These are phyloP conservation scores for Drosophila anomalata DNA, from an alignment of 2,888 invertebrate species.

Conservation along the genomic window DNA sequence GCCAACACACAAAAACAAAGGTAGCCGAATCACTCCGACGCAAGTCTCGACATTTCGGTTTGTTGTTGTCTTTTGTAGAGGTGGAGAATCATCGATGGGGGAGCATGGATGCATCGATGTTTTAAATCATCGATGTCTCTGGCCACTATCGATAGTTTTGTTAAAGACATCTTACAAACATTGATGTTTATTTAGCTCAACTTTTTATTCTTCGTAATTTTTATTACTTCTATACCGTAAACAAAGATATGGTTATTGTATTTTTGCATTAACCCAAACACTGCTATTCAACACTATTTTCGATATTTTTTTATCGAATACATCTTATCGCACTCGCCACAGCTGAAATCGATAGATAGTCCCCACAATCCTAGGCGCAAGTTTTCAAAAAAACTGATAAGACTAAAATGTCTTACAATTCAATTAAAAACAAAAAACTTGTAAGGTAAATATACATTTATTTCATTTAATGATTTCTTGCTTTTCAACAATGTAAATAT, in stretches of 20 bases:
- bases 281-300: too few relatives aligned
- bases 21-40: constrained; percentile 16
- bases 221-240: too few relatives aligned
- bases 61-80: neutral
- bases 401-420: neutral
- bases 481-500: constrained; percentile 74
- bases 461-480: constrained; percentile 70
- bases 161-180: too few relatives aligned
- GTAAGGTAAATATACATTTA: constrained; percentile 76
- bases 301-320: too few relatives aligned
- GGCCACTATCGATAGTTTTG: too few relatives aligned
- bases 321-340: too few relatives aligned
- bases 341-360: too few relatives aligned
- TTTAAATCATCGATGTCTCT: too few relatives aligned
- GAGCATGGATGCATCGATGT: neutral
- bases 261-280: too few relatives aligned
- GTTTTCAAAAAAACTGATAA: neutral
- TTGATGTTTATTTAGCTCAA: too few relatives aligned
- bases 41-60: constrained; percentile 2
- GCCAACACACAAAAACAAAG: constrained; percentile 30
- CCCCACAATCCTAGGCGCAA: neutral
- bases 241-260: too few relatives aligned
- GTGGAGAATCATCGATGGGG: neutral
- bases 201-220: too few relatives aligned
- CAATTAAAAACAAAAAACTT: neutral